Evolutionary conservation across 2,797 vertebrate genomes (phyloP), one percentile per base, ranked within the genome.

Genomic region (Cossypha caffra): DNA sequence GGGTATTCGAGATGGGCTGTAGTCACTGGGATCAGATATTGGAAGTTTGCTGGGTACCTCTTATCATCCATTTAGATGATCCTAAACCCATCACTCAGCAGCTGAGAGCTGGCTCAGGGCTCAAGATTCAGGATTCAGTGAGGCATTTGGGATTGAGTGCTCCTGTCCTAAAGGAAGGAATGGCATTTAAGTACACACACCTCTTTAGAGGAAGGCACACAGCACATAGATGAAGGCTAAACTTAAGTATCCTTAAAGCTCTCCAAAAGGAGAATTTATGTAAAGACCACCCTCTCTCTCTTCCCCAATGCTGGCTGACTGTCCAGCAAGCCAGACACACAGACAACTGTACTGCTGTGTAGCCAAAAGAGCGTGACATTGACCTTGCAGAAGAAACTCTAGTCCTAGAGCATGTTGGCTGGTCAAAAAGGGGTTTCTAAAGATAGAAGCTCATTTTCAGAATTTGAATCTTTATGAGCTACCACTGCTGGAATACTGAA

Each of bases 1-100:
- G 95, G 92, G 91, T 87, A 87, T 61, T 88, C 0, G 26, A 93
- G 88, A 95, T 89, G 78, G 78, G 73, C 61, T 95, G 58, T 20
- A 86, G 89, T 83, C 13, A 0, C 58, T 5, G 7, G 57, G 67
- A 73, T 28, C 59, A 74, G 23, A 61, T 45, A 63, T 2, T 76
- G 57, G 48, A 95, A 86, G 26, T 86, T 96, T 88, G 48, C 26
- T 85, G 59, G n/a, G 35, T 91, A 76, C 54, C 61, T 20, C 16
- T 55, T 76, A 31, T 35, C 3, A 0, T 55, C 64, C 21, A 12
- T 73, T 85, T 82, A 45, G 13, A 43, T 43, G 35, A 88, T 47
- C 54, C 62, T 59, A 35, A 80, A 61, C 42, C 37, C 31, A 26
- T 47, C 69, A 61, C 18, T 33, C 17, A 42, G 82, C 62, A 90